Conservation (phyloP, 1,140 invertebrate genomes). For the Drosophila kanapiae region DNA sequence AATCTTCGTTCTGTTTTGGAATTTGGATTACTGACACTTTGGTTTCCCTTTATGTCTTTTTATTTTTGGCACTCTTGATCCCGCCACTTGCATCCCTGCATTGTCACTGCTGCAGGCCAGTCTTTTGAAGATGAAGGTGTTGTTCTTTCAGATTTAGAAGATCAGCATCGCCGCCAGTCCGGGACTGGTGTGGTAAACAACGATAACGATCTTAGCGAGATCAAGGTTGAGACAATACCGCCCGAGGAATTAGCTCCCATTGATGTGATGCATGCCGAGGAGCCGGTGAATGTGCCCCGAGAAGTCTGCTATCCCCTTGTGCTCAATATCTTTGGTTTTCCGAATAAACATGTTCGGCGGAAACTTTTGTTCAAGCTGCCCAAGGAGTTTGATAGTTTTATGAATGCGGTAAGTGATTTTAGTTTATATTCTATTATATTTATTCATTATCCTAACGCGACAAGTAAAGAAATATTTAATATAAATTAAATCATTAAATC, state of each 20-base stretch:
- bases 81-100: slow-evolving; percentile 40
- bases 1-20: slow-evolving; percentile 47
- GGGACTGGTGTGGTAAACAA: not conserved
- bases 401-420: slow-evolving; percentile 40
- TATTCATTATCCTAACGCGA: too few species aligned
- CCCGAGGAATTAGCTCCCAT: not conserved
- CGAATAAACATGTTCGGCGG: slow-evolving; percentile 30
- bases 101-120: slow-evolving; percentile 55
- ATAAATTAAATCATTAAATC: not conserved
- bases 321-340: slow-evolving; percentile 40
- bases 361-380: slow-evolving; percentile 42
- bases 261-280: slow-evolving; percentile 23
- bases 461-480: not conserved
- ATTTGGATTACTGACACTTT: slow-evolving; percentile 55
- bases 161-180: slow-evolving; percentile 29
- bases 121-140: slow-evolving; percentile 78
- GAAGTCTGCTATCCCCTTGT: slow-evolving; percentile 39
- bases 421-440: too few species aligned
- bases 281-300: slow-evolving; percentile 30
- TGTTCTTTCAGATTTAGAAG: slow-evolving; percentile 74
- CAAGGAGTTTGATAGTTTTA: slow-evolving; percentile 50
- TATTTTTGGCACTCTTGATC: slow-evolving; percentile 48
- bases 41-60: slow-evolving; percentile 49
- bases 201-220: slow-evolving; percentile 36
- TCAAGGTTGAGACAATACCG: slow-evolving; percentile 2